Evolutionary conservation across 2,888 invertebrate species (phyloP), one percentile per base, ranked within the genome.

Genomic region (Camptogramma bilineatum): DNA sequence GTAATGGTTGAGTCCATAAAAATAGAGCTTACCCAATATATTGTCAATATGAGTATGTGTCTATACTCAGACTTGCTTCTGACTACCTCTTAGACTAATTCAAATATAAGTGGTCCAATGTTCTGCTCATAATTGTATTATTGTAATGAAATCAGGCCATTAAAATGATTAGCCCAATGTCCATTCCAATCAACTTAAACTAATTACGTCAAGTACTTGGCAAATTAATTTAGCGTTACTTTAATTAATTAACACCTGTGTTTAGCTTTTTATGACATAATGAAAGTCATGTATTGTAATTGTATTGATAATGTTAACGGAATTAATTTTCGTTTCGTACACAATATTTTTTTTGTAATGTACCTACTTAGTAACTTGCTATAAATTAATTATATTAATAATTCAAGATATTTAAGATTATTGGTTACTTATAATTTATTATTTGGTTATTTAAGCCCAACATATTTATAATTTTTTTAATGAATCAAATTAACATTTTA

Each of bases 171-270:
- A 60, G 55, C 24, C 42, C 47, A 52, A 60, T 47, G 28, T 52
- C 19, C 59, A 56, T 64, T 56, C 28, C 54, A 64, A 52, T 60
- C 50, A 64, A 59, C 55, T 28, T 48, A 61, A 61, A 55, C 42
- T 50, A 61, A 63, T 62, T 61, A 55, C 65, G 52, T 54, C 54
- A 66, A 64, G 68, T 73, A 70, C 62, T 52, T 56, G 31, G 48
- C 48, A 56, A 60, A 60, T 60, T 52, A 64, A 60, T 44, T 62
- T 60, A 64, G 48, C 50, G 48, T 39, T 52, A 52, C 21, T 51
- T 60, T 56, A 64, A 64, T 64, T 52, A 56, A 56, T 60, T 56
- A 56, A 34, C 46, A 54, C 44, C 19, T 17, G 9, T 48, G n/a
- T 16, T 28, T 50, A 42, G 50, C 42, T 21, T 48, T 55, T 47